Evolutionary conservation across 2,888 invertebrate species (phyloP).

Genomic region (Andrena bicolor): DNA sequence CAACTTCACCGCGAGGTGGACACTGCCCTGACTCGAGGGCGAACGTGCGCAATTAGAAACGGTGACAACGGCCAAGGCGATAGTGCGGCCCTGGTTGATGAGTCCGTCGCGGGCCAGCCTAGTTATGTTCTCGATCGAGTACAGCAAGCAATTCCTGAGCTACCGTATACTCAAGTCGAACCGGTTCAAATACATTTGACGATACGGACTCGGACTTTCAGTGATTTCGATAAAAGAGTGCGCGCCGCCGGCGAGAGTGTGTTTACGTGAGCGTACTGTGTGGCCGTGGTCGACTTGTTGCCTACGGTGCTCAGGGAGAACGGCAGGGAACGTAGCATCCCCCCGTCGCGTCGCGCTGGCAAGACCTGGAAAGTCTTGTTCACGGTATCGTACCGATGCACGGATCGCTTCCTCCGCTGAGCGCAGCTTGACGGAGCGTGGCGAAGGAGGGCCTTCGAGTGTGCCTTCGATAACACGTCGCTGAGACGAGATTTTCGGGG

Average conservation of each 20-base stretch:
- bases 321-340: not conserved
- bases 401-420: conserved; percentile 14
- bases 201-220: conserved; percentile 84
- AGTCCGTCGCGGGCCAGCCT: conserved; percentile 72
- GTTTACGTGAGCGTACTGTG: conserved; percentile 61
- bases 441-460: conserved; percentile 6
- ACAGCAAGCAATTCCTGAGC: conserved; percentile 85
- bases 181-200: conserved; percentile 85
- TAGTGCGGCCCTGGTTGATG: conserved; percentile 60
- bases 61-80: conserved; percentile 6
- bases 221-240: conserved; percentile 73
- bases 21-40: not conserved
- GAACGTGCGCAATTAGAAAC: not conserved
- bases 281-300: conserved; percentile 59
- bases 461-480: conserved; percentile 21
- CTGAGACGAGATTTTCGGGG: conserved; percentile 42
- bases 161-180: conserved; percentile 85
- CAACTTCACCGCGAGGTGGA: too few species aligned
- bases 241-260: conserved; percentile 51
- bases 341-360: conserved; percentile 44
- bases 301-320: conserved; percentile 69
- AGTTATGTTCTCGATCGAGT: conserved; percentile 85
- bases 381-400: conserved; percentile 48
- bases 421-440: conserved; percentile 2
- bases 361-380: conserved; percentile 84